Evolutionary conservation across 2,888 invertebrate genomes (phyloP), one percentile per base, ranked within the genome.

Genomic region (Lamproptera curius): DNA sequence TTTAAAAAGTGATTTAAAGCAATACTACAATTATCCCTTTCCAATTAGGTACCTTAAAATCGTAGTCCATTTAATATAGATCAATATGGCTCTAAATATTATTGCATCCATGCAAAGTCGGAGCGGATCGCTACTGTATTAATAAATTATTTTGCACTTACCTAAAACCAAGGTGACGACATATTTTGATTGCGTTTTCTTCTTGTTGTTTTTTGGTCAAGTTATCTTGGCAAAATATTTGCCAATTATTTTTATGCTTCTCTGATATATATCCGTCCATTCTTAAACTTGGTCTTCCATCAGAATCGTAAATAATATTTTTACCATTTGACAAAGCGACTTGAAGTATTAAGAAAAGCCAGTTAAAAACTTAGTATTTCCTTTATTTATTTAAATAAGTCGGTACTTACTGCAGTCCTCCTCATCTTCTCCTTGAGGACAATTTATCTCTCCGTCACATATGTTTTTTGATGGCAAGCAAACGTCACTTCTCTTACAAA

Each of bases 381-480:
- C n/a, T n/a, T n/a, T n/a, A n/a, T n/a, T n/a, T n/a, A n/a, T n/a
- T n/a, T n/a, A n/a, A n/a, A n/a, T n/a, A n/a, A n/a, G n/a, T n/a
- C n/a, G 17, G 34, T 51, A 76, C 93, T 90, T 76, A 94, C 94
- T 90, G 68, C 96, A 96, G 68, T 94, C 91, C 42, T 89, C 65
- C 85, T 96, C 96, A 66, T 96, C 96, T 78, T 95, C 95, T 16
- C 90, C 90, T 55, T 89, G 75, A 13, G 81, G 80, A 67, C 95
- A 95, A 57, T 95, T 92, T 1, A 76, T 59, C 36, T 66, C 72
- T 17, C 89, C 90, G 72, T 96, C 91, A 65, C 96, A 96, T 13
- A 90, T 89, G 54, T 90, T 84, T 33, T 78, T 67, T 8, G 73
- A 62, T 1, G 91, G 81, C 46, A 95, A 75, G 62, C 95, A 96